phyloP scores from a whole-genome alignment of 2,888 invertebrate genomes.

The Nomada ferruginata region DNA sequence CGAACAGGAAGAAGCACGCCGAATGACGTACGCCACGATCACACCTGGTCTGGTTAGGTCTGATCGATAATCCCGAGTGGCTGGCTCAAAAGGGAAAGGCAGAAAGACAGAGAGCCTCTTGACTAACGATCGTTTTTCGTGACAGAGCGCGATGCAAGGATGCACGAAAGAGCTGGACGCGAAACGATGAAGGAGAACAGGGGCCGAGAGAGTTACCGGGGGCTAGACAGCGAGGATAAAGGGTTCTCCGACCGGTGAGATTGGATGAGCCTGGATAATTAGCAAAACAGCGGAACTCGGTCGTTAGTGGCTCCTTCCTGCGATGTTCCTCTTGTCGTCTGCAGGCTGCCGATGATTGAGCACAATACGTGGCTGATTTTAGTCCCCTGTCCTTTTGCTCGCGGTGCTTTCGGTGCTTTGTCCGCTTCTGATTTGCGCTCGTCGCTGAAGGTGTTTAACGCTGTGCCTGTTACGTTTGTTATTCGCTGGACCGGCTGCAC shows the following conservation, averaged over 20 bases:
- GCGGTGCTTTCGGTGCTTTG: not conserved
- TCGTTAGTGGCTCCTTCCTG: constrained; percentile 71
- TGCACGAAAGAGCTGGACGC: constrained; percentile 62
- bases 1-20: constrained; percentile 8
- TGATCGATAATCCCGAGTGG: constrained; percentile 65
- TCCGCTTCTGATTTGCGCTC: not conserved
- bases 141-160: constrained; percentile 68
- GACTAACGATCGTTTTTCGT: constrained; percentile 77
- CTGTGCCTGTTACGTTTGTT: not conserved
- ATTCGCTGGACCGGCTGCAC: not conserved
- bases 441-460: not conserved
- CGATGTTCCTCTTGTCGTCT: constrained; percentile 64
- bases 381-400: not conserved
- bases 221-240: constrained; percentile 48
- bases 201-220: constrained; percentile 27
- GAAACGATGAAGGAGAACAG: constrained; percentile 5
- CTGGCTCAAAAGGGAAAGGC: constrained; percentile 18
- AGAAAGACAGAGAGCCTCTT: constrained; percentile 55
- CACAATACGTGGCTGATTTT: constrained; percentile 37
- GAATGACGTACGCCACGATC: constrained; percentile 47
- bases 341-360: constrained; percentile 54
- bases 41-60: constrained; percentile 52
- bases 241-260: constrained; percentile 54
- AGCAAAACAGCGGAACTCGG: constrained; percentile 77
- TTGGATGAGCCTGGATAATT: constrained; percentile 73